Percentiles rank a stretch among this genome's conserved stretches.
phyloP scores from a whole-genome alignment of 2,888 invertebrate species.

The Tuberolachnus salignus region DNA sequence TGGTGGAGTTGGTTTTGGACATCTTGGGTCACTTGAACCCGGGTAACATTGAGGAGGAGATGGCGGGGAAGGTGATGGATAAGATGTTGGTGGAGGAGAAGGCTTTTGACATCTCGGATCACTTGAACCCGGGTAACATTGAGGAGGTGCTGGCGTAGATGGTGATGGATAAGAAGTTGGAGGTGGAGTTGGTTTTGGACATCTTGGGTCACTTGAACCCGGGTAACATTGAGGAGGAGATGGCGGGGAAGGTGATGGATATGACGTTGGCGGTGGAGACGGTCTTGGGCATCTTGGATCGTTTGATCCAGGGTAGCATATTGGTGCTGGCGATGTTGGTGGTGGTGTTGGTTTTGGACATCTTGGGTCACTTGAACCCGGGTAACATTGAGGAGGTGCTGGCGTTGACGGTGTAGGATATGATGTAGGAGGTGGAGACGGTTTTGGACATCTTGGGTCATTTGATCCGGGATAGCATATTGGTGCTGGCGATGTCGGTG shows the following conservation, averaged over 20 bases:
- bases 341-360: constrained; percentile 59
- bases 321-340: constrained; percentile 58
- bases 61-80: constrained; percentile 56
- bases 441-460: constrained; percentile 60
- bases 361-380: constrained; percentile 59
- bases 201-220: constrained; percentile 61
- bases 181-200: constrained; percentile 60
- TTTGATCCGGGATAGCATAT: constrained; percentile 61
- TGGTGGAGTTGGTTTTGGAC: constrained; percentile 59
- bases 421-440: constrained; percentile 56
- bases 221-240: constrained; percentile 59
- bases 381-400: constrained; percentile 62
- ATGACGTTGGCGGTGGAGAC: constrained; percentile 60
- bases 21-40: constrained; percentile 61
- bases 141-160: constrained; percentile 60
- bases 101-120: constrained; percentile 61
- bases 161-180: constrained; percentile 59
- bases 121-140: constrained; percentile 62
- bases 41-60: constrained; percentile 61
- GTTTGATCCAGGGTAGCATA: constrained; percentile 61
- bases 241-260: constrained; percentile 59
- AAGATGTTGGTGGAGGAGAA: constrained; percentile 58
- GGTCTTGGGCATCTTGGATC: constrained; percentile 61
- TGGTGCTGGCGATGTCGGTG: constrained; percentile 59
- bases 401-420: constrained; percentile 58